Base-by-base conservation (phyloP, 2,888 invertebrate species). In the Dusona sp. region DNA sequence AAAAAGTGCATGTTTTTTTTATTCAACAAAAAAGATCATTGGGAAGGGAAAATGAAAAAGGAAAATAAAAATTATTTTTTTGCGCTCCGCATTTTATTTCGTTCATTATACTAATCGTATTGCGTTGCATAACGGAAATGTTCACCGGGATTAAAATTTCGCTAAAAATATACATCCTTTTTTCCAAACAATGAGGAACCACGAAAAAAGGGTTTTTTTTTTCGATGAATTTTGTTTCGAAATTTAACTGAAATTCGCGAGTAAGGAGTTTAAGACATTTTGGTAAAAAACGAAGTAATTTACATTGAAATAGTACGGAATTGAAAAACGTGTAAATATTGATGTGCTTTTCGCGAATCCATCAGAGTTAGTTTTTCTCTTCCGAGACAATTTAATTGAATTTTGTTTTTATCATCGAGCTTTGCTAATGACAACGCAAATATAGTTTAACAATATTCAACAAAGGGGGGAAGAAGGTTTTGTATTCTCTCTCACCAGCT, bases 61-160 rank as follows among this genome's bases (percentile, higher is more conserved):
- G 86, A 88, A 88, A 85, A 84, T 81, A 90, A 90, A 90, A 90
- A 88, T 75, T 77, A 48, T 86, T 83, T 57, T 82, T 57, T 84
- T 64, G 36, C 67, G 51, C n/a, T 70, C 86, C 38, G 82, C 84
- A 42, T 87, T 13, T 3, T 77, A 64, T 79, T 87, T 73, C 38
- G 29, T 82, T 25, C 61, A 65, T 54, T 64, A 64, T 65, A 36
- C 78, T 78, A 77, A 65, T 33, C 42, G 22, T 19, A 38, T 80
- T 67, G 81, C 84, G 64, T 84, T 83, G 48, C 78, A 73, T 65
- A 48, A 57, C 79, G 79, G 80, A 65, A 67, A 45, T 70, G 82
- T 77, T 78, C 88, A 87, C 83, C 77, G 83, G 83, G 89, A 91
- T 87, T 82, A 83, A 86, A 83, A 48, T 16, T 78, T 54, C 77